Base-by-base conservation (phyloP, 53 echinoderm and acorn worm genomes). In the Echinarachnius parma region DNA sequence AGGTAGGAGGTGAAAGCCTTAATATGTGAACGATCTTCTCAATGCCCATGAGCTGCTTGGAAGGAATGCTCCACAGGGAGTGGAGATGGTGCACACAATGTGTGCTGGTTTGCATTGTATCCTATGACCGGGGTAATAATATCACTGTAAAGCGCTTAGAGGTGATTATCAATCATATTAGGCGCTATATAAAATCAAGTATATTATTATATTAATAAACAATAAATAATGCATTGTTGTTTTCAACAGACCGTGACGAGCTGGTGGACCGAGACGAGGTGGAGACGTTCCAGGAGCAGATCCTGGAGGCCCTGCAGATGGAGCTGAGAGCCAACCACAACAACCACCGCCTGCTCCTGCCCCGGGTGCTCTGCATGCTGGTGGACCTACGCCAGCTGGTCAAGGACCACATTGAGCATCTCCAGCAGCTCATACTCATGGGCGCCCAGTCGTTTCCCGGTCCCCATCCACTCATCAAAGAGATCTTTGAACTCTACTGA, bases 171-270 rank as follows among this genome's bases (percentile, higher is more conserved):
- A n/a, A n/a, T n/a, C n/a, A n/a, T n/a, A n/a, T n/a, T n/a, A n/a
- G n/a, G n/a, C n/a, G n/a, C n/a, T n/a, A n/a, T n/a, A n/a, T n/a
- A n/a, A n/a, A n/a, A n/a, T n/a, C n/a, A n/a, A n/a, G n/a, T n/a
- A n/a, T n/a, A n/a, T n/a, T n/a, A n/a, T n/a, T n/a, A n/a, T n/a
- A n/a, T n/a, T n/a, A n/a, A n/a, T n/a, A n/a, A n/a, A n/a, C n/a
- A n/a, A n/a, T n/a, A n/a, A n/a, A n/a, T n/a, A n/a, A n/a, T n/a
- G n/a, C n/a, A n/a, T n/a, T n/a, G n/a, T n/a, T n/a, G n/a, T n/a
- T n/a, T n/a, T n/a, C n/a, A n/a, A n/a, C 81, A 98, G 98, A 98
- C 53, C 88, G 98, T 11, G 98, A 98, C 32, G 98, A 98, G 57
- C 81, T 98, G 26, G 82, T 84, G 14, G 88, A 85, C 47, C 81